Evolutionary conservation across 2,113 vertebrate species (phyloP).

Genomic region (Chloropsis cyanopogon): DNA sequence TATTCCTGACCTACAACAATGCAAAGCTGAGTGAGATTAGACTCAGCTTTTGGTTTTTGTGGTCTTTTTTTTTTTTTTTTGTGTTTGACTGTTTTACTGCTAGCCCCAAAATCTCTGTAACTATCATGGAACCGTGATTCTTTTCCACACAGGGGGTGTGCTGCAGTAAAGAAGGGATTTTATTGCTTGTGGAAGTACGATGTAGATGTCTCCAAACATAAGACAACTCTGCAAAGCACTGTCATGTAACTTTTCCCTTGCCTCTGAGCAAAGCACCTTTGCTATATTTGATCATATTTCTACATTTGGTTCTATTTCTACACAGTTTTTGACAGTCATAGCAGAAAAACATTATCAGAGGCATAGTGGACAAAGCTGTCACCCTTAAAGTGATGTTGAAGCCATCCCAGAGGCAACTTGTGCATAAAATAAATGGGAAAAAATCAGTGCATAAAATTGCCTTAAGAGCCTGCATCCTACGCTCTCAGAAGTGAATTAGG

Average conservation of each 20-base stretch:
- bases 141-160: background rate
- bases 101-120: background rate
- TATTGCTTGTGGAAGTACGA: background rate
- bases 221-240: background rate
- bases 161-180: background rate
- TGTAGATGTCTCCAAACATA: background rate
- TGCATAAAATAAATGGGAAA: background rate
- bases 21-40: background rate
- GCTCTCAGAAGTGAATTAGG: background rate
- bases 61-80: background rate
- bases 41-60: background rate
- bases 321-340: background rate
- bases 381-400: background rate
- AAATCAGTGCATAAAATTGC: background rate
- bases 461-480: background rate
- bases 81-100: background rate
- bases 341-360: background rate
- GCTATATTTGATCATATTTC: background rate
- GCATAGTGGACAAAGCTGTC: background rate
- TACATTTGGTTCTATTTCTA: background rate
- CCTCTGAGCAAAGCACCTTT: background rate
- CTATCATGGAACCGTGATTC: background rate
- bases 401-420: background rate
- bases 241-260: background rate
- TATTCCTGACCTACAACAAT: background rate